A percentile compares a stretch with the other conserved stretches of the same genome.
phyloP scores from a whole-genome alignment of 2,113 vertebrate species.

The Oriolus oriolus region DNA sequence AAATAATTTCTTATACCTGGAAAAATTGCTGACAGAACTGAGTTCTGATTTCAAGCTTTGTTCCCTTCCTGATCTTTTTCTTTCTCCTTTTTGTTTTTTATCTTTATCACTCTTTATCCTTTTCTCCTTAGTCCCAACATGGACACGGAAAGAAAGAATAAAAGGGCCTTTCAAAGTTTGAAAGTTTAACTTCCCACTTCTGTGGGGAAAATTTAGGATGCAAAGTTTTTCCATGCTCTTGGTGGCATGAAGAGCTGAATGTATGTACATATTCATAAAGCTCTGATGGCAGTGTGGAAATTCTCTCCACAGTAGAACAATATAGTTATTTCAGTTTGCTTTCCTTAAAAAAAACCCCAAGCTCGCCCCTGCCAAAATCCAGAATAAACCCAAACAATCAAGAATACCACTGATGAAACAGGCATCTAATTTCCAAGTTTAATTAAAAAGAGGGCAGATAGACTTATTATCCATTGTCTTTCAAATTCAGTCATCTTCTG shows the following conservation, averaged over 20 bases:
- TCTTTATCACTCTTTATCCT: background rate
- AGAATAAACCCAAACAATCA: background rate
- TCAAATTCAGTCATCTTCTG: background rate
- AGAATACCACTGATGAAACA: background rate
- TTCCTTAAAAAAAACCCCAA: background rate
- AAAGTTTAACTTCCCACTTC: background rate
- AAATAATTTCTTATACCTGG: background rate
- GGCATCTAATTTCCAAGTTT: background rate
- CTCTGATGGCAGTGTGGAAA: background rate
- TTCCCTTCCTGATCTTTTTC: background rate
- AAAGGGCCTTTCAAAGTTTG: background rate
- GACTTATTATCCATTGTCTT: background rate
- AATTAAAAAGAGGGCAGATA: background rate
- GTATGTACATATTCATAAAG: background rate
- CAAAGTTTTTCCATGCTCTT: background rate
- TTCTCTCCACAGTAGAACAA: background rate
- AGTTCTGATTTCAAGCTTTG: background rate
- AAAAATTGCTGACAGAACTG: background rate
- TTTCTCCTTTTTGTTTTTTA: background rate
- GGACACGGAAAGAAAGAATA: background rate
- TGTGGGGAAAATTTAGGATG: background rate
- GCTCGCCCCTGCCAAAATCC: fast-evolving
- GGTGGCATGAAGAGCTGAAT: background rate
- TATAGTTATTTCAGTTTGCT: background rate
- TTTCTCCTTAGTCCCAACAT: background rate